A percentile compares a stretch with the other conserved stretches of the same genome.
Conservation (phyloP, 2,113 vertebrate genomes). For the Dasyornis broadbenti region DNA sequence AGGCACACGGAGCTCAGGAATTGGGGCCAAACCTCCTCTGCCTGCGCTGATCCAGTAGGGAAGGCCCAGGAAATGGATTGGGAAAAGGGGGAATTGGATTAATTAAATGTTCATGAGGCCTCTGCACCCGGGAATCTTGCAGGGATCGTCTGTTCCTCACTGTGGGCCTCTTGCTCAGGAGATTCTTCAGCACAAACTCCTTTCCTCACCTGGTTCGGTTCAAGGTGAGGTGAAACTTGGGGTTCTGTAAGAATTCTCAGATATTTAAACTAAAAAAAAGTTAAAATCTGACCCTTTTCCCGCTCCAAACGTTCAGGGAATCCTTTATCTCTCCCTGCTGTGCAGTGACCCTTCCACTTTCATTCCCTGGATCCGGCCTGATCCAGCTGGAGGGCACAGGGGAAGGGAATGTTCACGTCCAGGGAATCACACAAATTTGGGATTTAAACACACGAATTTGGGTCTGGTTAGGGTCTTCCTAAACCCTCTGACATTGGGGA, state of each 20-base stretch:
- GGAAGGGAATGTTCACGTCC: not conserved
- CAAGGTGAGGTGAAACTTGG: not conserved
- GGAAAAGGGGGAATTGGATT: not conserved
- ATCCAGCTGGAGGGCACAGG: not conserved
- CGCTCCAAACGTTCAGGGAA: not conserved
- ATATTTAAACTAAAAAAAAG: not conserved
- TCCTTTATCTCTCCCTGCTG: not conserved
- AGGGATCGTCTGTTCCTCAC: not conserved
- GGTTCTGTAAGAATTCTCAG: not conserved
- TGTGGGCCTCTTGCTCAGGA: not conserved
- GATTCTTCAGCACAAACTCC: not conserved
- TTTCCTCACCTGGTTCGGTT: not conserved
- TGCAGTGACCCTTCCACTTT: not conserved
- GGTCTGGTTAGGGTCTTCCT: not conserved
- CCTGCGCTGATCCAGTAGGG: fast-evolving
- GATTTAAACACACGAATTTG: not conserved
- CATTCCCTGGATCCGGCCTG: not conserved
- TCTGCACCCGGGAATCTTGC: not conserved
- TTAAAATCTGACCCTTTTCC: not conserved
- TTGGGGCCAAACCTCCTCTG: not conserved
- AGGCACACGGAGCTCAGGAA: not conserved
- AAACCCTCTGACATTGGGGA: no score
- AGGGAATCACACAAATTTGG: not conserved
- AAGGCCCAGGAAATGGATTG: not conserved
- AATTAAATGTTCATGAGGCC: not conserved